Conservation (phyloP, 2,888 invertebrate species). For the Andrena bicolor region DNA sequence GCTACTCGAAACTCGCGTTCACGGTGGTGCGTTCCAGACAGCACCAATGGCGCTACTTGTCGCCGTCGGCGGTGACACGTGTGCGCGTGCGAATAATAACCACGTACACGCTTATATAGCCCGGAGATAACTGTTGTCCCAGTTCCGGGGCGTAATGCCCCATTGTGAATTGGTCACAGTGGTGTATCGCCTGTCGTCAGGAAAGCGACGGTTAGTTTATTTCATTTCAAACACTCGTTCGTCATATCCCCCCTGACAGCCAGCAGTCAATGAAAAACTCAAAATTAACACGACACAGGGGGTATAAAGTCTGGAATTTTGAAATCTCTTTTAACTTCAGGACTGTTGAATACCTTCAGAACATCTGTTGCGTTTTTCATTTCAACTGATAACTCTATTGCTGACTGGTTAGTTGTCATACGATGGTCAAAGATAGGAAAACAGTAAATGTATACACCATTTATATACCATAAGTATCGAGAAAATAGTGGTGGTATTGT, state of each 20-base stretch:
- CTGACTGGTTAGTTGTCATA: too few species aligned
- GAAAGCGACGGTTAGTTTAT: constrained; percentile 69
- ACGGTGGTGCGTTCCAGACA: constrained; percentile 42
- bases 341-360: too few species aligned
- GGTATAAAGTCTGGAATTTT: background rate
- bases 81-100: constrained; percentile 70
- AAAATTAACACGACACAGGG: background rate
- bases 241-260: background rate
- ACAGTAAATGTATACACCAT: too few species aligned
- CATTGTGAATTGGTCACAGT: constrained; percentile 78
- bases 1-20: constrained; percentile 49
- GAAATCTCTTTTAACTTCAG: too few species aligned
- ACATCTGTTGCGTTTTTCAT: too few species aligned
- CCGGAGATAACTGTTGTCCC: constrained; percentile 75
- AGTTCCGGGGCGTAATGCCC: constrained; percentile 76
- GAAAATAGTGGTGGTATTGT: too few species aligned
- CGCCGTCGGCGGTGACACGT: constrained; percentile 61
- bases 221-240: constrained; percentile 34
- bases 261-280: constrained; percentile 8
- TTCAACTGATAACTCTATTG: too few species aligned
- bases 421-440: too few species aligned
- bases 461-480: too few species aligned
- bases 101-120: constrained; percentile 56
- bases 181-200: constrained; percentile 72
- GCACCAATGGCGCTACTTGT: constrained; percentile 55